Conservation (phyloP, 2,113 vertebrate genomes). For the Syngnathus floridae region DNA sequence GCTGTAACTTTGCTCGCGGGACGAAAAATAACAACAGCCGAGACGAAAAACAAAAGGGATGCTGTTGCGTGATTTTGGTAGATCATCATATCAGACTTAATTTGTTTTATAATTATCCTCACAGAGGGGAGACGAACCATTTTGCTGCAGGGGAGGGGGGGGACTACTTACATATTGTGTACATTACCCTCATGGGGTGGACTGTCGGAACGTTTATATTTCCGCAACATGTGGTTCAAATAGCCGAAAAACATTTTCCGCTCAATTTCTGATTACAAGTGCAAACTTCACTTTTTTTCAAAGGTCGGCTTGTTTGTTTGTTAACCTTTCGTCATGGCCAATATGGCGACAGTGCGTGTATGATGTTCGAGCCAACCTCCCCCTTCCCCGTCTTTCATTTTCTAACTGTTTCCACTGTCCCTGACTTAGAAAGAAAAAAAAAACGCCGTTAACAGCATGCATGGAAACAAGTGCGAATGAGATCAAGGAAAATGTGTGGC, state of each 20-base stretch:
- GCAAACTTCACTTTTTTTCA: too few relatives aligned
- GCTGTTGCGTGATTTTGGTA: conserved; percentile 36
- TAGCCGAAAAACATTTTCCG: neutral
- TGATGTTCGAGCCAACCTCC: conserved; percentile 2
- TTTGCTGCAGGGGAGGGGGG: too few relatives aligned
- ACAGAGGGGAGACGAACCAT: too few relatives aligned
- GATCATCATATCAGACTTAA: conserved; percentile 52
- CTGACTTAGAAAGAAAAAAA: conserved; percentile 25
- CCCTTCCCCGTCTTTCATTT: neutral
- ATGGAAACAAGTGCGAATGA: conserved; percentile 21
- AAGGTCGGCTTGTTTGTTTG: conserved; percentile 15
- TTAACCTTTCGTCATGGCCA: conserved; percentile 58
- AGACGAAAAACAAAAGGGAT: neutral
- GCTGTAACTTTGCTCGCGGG: neutral
- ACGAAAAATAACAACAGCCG: neutral
- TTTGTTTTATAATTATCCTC: conserved; percentile 10
- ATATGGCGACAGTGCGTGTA: conserved; percentile 27
- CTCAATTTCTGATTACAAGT: too few relatives aligned
- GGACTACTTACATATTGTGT: conserved; percentile 42
- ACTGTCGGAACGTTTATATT: neutral
- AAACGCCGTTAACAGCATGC: conserved; percentile 51
- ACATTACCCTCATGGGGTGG: conserved; percentile 21
- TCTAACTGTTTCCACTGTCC: conserved; percentile 48
- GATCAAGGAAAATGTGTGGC: conserved; percentile 21
- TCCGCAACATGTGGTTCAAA: neutral